phyloP scores from a whole-genome alignment of 92 coral and sea anemone species.

The Actinostola sp. region DNA sequence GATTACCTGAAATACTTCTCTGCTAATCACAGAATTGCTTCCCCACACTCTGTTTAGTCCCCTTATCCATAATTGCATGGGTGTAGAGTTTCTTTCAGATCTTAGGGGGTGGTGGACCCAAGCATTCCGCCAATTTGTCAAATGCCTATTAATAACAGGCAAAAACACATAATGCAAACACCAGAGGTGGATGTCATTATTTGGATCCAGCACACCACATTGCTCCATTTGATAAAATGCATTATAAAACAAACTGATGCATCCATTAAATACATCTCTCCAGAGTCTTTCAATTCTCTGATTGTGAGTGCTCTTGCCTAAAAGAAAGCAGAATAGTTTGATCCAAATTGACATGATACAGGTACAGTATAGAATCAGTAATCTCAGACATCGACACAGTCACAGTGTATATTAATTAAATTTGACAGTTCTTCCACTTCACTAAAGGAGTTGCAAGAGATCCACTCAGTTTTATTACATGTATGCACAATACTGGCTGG shows the following conservation, averaged over 20 bases:
- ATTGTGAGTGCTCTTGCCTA: conserved; percentile 19
- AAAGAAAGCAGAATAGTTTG: background rate
- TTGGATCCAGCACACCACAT: conserved; percentile 20
- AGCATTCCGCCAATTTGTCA: conserved; percentile 60
- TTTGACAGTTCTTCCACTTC: no score
- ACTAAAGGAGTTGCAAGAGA: no score
- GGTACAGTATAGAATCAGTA: background rate
- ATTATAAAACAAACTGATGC: conserved; percentile 40
- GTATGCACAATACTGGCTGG: no score
- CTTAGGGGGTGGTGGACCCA: conserved; percentile 62
- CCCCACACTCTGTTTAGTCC: conserved; percentile 29
- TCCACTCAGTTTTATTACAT: no score
- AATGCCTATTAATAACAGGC: conserved; percentile 50
- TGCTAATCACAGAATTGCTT: background rate
- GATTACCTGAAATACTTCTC: conserved; percentile 22
- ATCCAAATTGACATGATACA: background rate
- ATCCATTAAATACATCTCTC: conserved; percentile 52
- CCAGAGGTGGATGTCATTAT: conserved; percentile 56
- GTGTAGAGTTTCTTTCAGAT: conserved; percentile 43
- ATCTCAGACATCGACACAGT: no score
- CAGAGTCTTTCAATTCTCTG: conserved; percentile 46
- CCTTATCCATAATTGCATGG: conserved; percentile 63
- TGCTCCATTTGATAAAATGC: conserved; percentile 17
- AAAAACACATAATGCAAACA: conserved; percentile 60
- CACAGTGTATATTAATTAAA: no score